phyloP scores from a whole-genome alignment of 1,140 invertebrate species.

The Anthonomus grandis region DNA sequence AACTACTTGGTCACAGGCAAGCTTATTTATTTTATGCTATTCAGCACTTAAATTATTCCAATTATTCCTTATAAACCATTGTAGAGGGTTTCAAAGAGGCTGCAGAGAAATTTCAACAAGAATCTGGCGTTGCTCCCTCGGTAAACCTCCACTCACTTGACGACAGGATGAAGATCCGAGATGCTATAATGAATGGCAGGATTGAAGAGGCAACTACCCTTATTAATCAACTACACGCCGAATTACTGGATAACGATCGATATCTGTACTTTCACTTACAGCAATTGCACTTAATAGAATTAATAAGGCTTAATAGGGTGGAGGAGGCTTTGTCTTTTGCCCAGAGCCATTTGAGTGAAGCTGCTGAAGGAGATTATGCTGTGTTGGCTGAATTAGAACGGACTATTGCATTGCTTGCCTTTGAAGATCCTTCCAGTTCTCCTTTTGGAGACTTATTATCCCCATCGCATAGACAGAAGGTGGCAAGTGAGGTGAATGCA shows the following conservation, averaged over 20 bases:
- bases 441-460: conserved; percentile 95
- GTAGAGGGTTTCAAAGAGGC: conserved; percentile 97
- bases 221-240: conserved; percentile 92
- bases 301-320: conserved; percentile 84
- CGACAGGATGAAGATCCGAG: conserved; percentile 90
- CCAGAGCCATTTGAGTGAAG: conserved; percentile 87
- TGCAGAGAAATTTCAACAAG: conserved; percentile 93
- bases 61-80: conserved; percentile 39
- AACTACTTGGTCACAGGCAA: conserved; percentile 96
- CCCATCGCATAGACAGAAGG: conserved; percentile 90
- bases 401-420: conserved; percentile 91
- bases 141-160: conserved; percentile 88
- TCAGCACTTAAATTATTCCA: no score
- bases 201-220: conserved; percentile 91
- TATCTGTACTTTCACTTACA: conserved; percentile 93
- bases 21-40: no score
- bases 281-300: conserved; percentile 93
- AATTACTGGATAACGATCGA: conserved; percentile 91
- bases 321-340: conserved; percentile 95
- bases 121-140: conserved; percentile 84
- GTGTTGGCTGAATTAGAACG: conserved; percentile 75
- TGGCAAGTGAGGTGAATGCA: conserved; percentile 95
- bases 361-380: conserved; percentile 83
- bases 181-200: conserved; percentile 89
- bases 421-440: conserved; percentile 92